Percentiles rank a stretch among this genome's conserved stretches.
Evolutionary conservation across 2,113 vertebrate genomes (phyloP).

Genomic region (Megalops atlanticus): DNA sequence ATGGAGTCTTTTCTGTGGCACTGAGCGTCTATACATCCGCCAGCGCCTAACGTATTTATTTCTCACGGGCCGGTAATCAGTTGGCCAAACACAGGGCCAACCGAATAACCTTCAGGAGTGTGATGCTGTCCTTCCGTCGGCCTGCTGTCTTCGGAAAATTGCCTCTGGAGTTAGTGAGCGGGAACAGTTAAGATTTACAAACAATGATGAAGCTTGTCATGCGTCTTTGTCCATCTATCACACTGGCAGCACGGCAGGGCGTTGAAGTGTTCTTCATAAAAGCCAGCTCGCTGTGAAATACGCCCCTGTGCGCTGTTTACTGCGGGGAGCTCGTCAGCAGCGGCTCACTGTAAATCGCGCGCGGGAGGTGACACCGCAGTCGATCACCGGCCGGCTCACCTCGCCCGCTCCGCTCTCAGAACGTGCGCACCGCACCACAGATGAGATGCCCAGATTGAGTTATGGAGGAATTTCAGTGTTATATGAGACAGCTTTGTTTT

Average conservation of each 20-base stretch:
- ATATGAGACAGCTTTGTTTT: slow-evolving; percentile 79
- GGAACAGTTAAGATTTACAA: slow-evolving; percentile 99
- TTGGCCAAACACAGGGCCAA: slow-evolving; percentile 87
- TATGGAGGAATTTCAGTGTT: slow-evolving; percentile 93
- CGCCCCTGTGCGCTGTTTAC: slow-evolving; percentile 98
- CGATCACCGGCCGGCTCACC: slow-evolving; percentile 78
- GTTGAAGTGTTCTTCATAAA: slow-evolving; percentile 99
- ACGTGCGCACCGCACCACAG: slow-evolving; percentile 70
- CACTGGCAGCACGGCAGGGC: slow-evolving; percentile 76
- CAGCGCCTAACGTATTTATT: slow-evolving; percentile 64
- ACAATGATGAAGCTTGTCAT: slow-evolving; percentile 99
- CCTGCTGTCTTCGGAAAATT: slow-evolving; percentile 99
- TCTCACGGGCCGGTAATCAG: slow-evolving; percentile 67
- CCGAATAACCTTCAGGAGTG: slow-evolving; percentile 99
- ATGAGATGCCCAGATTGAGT: slow-evolving; percentile 95
- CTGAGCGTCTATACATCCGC: neutral
- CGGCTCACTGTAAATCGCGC: slow-evolving; percentile 95
- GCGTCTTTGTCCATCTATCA: slow-evolving; percentile 99
- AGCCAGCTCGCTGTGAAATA: slow-evolving; percentile 99
- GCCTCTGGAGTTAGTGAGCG: slow-evolving; percentile 99
- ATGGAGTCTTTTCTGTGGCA: neutral
- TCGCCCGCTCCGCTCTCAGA: slow-evolving; percentile 14
- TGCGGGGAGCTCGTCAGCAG: slow-evolving; percentile 97
- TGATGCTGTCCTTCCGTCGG: slow-evolving; percentile 91
- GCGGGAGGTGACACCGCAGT: slow-evolving; percentile 97